Base-by-base conservation (phyloP, 1,140 invertebrate species). In the Heliconius melpomene region DNA sequence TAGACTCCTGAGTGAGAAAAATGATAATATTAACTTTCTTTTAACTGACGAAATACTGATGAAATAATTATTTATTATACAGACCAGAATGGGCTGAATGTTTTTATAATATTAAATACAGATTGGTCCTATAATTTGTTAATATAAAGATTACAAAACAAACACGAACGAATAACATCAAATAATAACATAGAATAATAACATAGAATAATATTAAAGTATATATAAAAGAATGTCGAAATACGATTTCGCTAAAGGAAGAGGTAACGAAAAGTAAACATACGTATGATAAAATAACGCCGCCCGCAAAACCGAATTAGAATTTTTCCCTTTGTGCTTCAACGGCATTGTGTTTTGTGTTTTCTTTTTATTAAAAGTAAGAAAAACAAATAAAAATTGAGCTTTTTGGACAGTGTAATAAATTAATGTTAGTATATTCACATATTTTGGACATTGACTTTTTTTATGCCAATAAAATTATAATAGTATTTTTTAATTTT, bases 311-410 rank as follows among this genome's bases (percentile, higher is more conserved):
- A 87, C 77, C 77, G 81, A 88, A 91, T 93, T 89, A 88, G 82
- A 89, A 88, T 87, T 88, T 87, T 88, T 89, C 85, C 86, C 87
- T 91, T 88, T 90, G 86, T 89, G 79, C 84, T 80, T 86, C 83
- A 82, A 87, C 79, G 80, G 78, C 86, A 81, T 81, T 84, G 83
- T 83, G 85, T 88, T 88, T 88, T 89, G 86, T 91, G 84, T 90
- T 89, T 89, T 88, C 84, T 80, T 91, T 91, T 89, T 89, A 91
- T 91, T 90, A 91, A 89, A 90, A 86, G 87, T 81, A 90, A 66
- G 54, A 50, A 90, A 91, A 90, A 46, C 84, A 91, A 89, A 88
- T 85, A 90, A 89, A 89, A 88, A 88, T 87, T 83, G 9, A 18
- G 36, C 16, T 40, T 77, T 66, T 66, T 6, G 23, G 60, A 23